Evolutionary conservation across 2,113 vertebrate genomes (phyloP), one percentile per base, ranked within the genome.

Genomic region (Neopipo cinnamomea): DNA sequence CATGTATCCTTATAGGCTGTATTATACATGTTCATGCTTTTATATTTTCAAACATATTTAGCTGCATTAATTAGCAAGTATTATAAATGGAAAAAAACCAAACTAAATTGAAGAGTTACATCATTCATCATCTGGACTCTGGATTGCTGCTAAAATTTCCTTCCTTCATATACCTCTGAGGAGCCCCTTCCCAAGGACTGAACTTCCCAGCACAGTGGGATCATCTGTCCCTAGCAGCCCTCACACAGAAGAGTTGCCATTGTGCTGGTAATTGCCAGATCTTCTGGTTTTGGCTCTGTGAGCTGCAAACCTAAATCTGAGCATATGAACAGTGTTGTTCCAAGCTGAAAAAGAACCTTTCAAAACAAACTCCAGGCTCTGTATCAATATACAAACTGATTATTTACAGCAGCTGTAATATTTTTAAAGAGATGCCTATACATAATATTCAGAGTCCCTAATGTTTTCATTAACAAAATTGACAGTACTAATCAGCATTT

Each of bases 391-490:
- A 37, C 42, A 78, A 25, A 44, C 30, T 35, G 44, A 62, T 65
- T 2, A 76, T 77, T 86, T 93, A 50, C 5, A 17, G 39, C 8
- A 81, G 21, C 41, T 41, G 4, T 56, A 80, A 33, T 52, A 50
- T 84, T 76, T 94, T 85, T 61, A 47, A 81, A 88, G 52, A 81
- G 35, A 65, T 56, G 12, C 5, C 31, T 62, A 11, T 67, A 55
- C 11, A 44, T n/a, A 63, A 31, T 56, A 82, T 83, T 93, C 30
- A 76, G 31, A 61, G 61, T 77, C 52, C 17, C 25, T 91, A 62
- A 84, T 5, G 12, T 80, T 87, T 89, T 93, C 31, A 86, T 86
- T 92, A 86, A 76, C 33, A 85, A 91, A 94, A 88, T 56, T 93
- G 85, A 73, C 55, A 56, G 30, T 62, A 55, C 9, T 85, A 89